Percentiles rank a stretch among this genome's conserved stretches.
phyloP scores from a whole-genome alignment of 2,113 vertebrate species.

The Mohoua ochrocephala region DNA sequence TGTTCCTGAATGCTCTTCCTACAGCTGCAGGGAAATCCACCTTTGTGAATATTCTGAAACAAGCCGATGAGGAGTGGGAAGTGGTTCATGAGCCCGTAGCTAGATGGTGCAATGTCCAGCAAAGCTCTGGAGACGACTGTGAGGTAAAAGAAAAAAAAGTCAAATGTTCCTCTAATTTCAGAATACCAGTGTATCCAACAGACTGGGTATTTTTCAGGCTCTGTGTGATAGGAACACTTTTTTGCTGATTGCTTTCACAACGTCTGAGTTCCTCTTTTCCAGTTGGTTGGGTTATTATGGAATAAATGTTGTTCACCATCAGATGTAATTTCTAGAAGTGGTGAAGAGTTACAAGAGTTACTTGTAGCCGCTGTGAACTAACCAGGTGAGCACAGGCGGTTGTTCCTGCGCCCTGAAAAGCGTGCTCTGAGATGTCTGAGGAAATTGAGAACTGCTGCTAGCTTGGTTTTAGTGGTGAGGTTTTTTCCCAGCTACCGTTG shows the following conservation, averaged over 20 bases:
- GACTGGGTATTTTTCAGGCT: neutral
- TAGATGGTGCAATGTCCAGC: conserved; percentile 92
- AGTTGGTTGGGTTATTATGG: neutral
- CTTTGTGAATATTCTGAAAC: conserved; percentile 84
- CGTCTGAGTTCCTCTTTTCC: neutral
- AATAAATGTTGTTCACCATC: neutral
- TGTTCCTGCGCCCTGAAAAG: neutral
- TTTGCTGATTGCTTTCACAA: neutral
- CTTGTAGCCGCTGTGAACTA: neutral
- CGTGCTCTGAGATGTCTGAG: neutral
- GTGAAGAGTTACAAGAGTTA: neutral
- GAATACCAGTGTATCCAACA: fast-evolving
- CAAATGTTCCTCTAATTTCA: neutral
- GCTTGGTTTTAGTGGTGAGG: neutral
- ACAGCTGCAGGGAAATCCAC: conserved; percentile 92
- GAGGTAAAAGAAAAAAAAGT: conserved; percentile 74
- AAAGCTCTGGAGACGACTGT: conserved; percentile 77
- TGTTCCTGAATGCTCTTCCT: neutral
- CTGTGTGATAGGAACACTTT: fast-evolving
- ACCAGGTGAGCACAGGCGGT: neutral
- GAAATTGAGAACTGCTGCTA: neutral
- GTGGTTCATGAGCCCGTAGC: conserved; percentile 91
- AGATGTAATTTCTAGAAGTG: neutral
- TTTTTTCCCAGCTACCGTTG: too few species aligned
- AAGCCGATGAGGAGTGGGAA: conserved; percentile 83